Conservation (phyloP, 37 sponge, comb jelly and placozoan genomes). For the Eunapius fragilis region DNA sequence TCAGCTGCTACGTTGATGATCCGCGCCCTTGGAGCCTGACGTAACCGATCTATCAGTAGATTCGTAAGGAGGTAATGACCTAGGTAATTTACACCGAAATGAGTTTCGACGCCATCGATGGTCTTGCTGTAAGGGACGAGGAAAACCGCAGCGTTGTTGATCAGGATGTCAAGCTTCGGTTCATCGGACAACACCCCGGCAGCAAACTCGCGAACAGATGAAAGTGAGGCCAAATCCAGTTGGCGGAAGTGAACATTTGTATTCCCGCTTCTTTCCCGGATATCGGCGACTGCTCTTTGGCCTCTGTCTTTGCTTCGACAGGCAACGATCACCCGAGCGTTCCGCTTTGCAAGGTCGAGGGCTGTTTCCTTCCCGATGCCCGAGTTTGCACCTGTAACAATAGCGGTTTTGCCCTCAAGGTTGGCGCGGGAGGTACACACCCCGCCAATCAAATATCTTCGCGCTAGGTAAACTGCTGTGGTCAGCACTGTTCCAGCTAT, state of each 20-base stretch:
- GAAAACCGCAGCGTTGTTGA: constrained; percentile 46
- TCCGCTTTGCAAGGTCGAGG: not conserved
- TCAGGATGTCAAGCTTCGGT: constrained; percentile 19
- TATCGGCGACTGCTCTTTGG: not conserved
- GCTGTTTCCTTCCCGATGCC: constrained; percentile 6
- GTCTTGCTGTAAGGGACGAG: constrained; percentile 5
- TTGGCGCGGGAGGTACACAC: not conserved
- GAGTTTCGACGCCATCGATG: constrained; percentile 37
- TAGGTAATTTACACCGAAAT: constrained; percentile 34
- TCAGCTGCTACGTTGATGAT: constrained; percentile 23
- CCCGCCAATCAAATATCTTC: not conserved
- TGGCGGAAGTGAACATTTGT: constrained; percentile 13
- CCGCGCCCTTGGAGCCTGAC: constrained; percentile 10
- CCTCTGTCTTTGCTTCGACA: constrained; percentile 4
- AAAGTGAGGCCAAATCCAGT: constrained; percentile 28
- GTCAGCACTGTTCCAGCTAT: not conserved
- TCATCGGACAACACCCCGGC: constrained; percentile 19
- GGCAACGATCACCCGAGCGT: not conserved
- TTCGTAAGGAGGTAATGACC: constrained; percentile 43
- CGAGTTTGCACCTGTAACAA: not conserved
- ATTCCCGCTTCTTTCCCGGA: not conserved
- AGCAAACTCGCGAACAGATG: constrained; percentile 27
- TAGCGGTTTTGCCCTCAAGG: not conserved
- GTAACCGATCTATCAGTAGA: constrained; percentile 32
- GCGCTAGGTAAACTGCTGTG: not conserved